Evolutionary conservation across 2,888 invertebrate genomes (phyloP).

Genomic region (Gymnosoma rotundatum): DNA sequence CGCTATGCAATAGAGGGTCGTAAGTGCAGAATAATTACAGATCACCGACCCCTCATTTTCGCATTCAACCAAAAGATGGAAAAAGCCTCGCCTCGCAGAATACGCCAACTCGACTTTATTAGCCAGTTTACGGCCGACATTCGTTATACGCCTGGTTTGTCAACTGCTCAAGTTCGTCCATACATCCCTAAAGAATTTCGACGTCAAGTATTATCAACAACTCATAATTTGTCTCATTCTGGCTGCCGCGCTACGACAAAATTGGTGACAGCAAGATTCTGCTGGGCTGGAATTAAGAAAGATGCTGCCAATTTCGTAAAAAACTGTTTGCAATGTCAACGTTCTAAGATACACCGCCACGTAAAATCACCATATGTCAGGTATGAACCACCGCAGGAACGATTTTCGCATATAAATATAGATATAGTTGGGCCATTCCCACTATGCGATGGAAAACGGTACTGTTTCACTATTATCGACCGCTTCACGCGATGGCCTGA

Average conservation of each 20-base stretch:
- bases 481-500: neutral
- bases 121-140: neutral
- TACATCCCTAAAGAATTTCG: constrained; percentile 15
- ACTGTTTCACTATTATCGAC: neutral
- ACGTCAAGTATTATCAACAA: neutral
- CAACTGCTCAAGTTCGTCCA: constrained; percentile 5
- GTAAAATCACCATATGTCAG: neutral
- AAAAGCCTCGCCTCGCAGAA: neutral
- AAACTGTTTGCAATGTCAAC: constrained; percentile 32
- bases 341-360: constrained; percentile 36
- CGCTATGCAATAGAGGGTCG: constrained; percentile 23
- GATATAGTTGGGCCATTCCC: neutral
- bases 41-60: constrained; percentile 12
- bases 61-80: neutral
- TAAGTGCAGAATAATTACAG: neutral
- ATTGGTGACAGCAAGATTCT: constrained; percentile 24
- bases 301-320: constrained; percentile 19
- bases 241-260: constrained; percentile 3
- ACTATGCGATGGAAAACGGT: neutral
- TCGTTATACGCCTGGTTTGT: constrained; percentile 1
- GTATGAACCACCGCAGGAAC: constrained; percentile 5
- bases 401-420: neutral
- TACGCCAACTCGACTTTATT: neutral
- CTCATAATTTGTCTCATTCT: constrained; percentile 28
- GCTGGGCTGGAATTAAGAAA: constrained; percentile 40